Conservation (phyloP, 1,140 invertebrate species). For the Holotrichia oblita region DNA sequence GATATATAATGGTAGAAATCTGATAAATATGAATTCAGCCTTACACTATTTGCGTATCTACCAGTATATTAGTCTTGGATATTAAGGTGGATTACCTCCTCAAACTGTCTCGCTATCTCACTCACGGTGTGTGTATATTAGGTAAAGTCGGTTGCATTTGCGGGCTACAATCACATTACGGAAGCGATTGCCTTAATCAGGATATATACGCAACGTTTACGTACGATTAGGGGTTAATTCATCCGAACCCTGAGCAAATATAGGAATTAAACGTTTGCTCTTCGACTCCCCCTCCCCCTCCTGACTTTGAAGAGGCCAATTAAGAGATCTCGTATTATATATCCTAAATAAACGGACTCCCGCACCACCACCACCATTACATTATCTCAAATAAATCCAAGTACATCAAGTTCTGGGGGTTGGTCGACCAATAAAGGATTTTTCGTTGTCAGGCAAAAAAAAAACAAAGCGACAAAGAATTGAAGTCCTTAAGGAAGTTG, state of each 20-base stretch:
- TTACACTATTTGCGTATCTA: too few species aligned
- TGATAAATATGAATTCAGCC: too few species aligned
- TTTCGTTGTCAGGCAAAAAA: too few species aligned
- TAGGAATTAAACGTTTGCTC: background rate
- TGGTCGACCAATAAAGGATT: too few species aligned
- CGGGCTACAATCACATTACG: background rate
- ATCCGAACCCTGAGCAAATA: background rate
- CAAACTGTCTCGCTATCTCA: background rate
- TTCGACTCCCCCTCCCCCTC: too few species aligned
- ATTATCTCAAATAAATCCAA: too few species aligned
- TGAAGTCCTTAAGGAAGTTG: too few species aligned
- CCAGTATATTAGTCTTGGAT: background rate
- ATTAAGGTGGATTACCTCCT: background rate
- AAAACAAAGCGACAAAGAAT: too few species aligned
- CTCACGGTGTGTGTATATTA: background rate
- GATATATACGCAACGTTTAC: conserved; percentile 12
- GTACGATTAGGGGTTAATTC: background rate
- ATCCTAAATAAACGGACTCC: too few species aligned
- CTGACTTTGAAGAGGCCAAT: background rate
- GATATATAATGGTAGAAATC: too few species aligned
- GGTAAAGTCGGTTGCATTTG: background rate
- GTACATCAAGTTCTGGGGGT: too few species aligned
- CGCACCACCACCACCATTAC: too few species aligned
- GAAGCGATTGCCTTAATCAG: background rate
- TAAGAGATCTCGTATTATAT: background rate